These are phyloP conservation scores for Sturnira hondurensis DNA, from an alignment of 2,113 vertebrate genomes.

Conservation along the genomic window DNA sequence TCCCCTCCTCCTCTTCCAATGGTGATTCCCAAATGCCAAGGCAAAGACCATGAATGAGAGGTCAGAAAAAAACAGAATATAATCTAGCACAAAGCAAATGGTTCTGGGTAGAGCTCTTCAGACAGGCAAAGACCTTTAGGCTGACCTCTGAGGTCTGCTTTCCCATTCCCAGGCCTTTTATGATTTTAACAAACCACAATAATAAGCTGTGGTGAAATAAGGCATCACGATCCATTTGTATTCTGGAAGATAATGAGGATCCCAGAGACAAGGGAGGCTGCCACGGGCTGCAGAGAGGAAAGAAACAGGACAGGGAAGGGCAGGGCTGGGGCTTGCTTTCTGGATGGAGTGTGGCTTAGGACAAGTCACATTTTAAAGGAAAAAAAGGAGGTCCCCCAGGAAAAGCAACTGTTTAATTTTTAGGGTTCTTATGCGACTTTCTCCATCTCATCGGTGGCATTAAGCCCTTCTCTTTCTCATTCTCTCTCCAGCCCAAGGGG, in stretches of 20 bases:
- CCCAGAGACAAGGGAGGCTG: neutral
- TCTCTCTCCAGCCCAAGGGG: constrained; percentile 92
- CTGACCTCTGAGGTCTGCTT: neutral
- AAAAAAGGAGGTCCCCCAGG: neutral
- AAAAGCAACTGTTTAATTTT: neutral
- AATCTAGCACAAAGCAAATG: neutral
- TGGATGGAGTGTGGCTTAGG: neutral
- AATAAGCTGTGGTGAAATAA: neutral
- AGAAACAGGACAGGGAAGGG: neutral
- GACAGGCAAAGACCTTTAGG: neutral
- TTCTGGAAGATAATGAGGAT: neutral
- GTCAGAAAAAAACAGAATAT: neutral
- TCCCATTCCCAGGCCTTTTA: neutral
- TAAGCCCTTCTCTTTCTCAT: constrained; percentile 52
- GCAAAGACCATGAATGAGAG: neutral
- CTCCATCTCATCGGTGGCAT: neutral
- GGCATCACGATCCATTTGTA: neutral
- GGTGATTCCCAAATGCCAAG: neutral
- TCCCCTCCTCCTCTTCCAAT: neutral
- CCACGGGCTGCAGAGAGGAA: too few species aligned
- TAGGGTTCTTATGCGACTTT: neutral
- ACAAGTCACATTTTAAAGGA: neutral
- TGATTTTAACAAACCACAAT: neutral
- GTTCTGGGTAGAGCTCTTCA: neutral
- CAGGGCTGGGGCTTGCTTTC: neutral